phyloP scores from a whole-genome alignment of 1,140 invertebrate species.

The Drosophila trapezifrons region DNA sequence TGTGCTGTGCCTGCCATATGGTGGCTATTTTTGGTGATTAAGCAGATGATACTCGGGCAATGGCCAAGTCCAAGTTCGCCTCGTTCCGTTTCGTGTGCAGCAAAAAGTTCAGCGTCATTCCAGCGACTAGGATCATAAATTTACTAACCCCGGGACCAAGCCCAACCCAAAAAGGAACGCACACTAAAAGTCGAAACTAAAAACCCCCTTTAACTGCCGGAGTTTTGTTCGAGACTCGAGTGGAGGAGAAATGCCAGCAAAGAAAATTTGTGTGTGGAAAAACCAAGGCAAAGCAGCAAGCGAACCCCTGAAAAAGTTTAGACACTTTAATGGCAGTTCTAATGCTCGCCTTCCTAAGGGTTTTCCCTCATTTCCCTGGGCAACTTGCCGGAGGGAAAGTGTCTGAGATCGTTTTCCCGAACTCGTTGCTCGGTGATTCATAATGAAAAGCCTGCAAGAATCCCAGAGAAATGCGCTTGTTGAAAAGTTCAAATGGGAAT shows the following conservation, averaged over 20 bases:
- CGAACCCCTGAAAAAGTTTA: constrained; percentile 35
- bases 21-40: constrained; percentile 83
- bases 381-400: constrained; percentile 41
- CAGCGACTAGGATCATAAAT: constrained; percentile 77
- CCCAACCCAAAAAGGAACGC: constrained; percentile 25
- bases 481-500: constrained; percentile 43
- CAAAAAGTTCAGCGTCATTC: constrained; percentile 79
- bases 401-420: constrained; percentile 47
- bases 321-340: constrained; percentile 58
- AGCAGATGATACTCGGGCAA: constrained; percentile 76
- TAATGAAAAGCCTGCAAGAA: constrained; percentile 37
- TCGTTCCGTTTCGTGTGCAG: constrained; percentile 25
- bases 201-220: constrained; percentile 36
- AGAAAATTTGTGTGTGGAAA: constrained; percentile 12
- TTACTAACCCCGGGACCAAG: constrained; percentile 65
- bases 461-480: constrained; percentile 12
- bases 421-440: constrained; percentile 42
- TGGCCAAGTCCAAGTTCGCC: constrained; percentile 49
- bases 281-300: constrained; percentile 11
- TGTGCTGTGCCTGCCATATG: constrained; percentile 63
- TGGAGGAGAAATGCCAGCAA: constrained; percentile 29
- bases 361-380: constrained; percentile 21
- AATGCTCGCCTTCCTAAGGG: constrained; percentile 39
- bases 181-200: constrained; percentile 3
- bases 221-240: constrained; percentile 40